phyloP scores from a whole-genome alignment of 2,797 vertebrate genomes.

The Microctenopoma stevenorrisi region DNA sequence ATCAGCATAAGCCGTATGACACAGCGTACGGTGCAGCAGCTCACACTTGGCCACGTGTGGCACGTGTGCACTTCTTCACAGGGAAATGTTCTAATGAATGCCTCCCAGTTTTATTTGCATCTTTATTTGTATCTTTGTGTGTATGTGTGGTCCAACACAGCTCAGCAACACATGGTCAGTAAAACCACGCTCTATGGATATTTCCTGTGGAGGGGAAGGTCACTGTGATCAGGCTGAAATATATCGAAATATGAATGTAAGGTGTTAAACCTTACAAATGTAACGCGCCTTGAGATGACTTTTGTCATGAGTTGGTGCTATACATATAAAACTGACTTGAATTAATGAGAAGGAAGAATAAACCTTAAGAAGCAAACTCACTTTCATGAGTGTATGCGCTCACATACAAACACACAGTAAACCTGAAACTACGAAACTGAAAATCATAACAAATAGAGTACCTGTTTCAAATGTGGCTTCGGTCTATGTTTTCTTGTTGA shows the following conservation, averaged over 20 bases:
- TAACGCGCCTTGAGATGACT: too few species aligned
- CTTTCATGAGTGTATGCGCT: neutral
- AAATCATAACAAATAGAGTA: neutral
- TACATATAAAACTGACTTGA: too few species aligned
- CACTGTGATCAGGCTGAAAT: neutral
- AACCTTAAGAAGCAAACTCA: too few species aligned
- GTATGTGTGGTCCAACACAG: neutral
- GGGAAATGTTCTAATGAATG: too few species aligned
- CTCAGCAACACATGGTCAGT: neutral
- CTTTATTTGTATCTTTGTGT: neutral
- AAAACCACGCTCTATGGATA: neutral
- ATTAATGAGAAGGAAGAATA: too few species aligned
- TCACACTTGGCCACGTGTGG: neutral
- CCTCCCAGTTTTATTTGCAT: neutral
- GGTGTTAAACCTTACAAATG: too few species aligned
- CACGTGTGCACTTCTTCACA: neutral
- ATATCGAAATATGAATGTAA: too few species aligned
- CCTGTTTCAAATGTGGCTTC: neutral
- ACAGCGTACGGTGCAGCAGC: neutral
- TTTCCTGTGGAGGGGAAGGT: neutral
- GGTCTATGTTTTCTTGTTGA: neutral
- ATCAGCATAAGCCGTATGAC: slow-evolving; percentile 1
- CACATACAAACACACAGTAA: neutral
- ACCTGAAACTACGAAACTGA: neutral
- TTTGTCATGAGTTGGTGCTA: too few species aligned